These are phyloP conservation scores for Xanthostigma xanthostigma DNA, from an alignment of 2,888 invertebrate species.

Conservation along the genomic window DNA sequence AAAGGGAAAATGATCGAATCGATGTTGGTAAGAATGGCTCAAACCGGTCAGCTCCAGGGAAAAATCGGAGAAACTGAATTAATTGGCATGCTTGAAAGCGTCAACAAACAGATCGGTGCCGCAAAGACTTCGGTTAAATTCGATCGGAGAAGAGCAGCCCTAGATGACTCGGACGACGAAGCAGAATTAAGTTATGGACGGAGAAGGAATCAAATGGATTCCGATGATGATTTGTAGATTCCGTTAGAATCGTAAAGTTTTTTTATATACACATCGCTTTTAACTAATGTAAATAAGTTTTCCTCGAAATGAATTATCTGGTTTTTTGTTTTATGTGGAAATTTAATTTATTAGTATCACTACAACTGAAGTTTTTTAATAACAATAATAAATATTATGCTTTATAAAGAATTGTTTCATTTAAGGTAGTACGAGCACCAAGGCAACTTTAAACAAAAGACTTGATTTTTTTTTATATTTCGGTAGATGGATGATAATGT, in stretches of 20 bases:
- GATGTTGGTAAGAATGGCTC: conserved; percentile 89
- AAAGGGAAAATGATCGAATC: conserved; percentile 90
- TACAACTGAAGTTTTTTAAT: not conserved
- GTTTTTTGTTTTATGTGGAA: too few relatives aligned
- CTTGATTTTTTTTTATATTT: too few relatives aligned
- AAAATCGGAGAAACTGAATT: conserved; percentile 77
- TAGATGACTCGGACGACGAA: conserved; percentile 73
- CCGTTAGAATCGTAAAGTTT: too few relatives aligned
- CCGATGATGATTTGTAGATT: too few relatives aligned
- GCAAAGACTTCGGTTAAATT: conserved; percentile 72
- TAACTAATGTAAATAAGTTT: too few relatives aligned
- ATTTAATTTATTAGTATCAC: too few relatives aligned
- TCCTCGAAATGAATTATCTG: too few relatives aligned
- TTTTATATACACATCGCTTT: too few relatives aligned
- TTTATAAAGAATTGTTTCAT: not conserved
- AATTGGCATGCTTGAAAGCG: conserved; percentile 68
- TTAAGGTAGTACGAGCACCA: too few relatives aligned
- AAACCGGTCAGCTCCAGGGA: conserved; percentile 70
- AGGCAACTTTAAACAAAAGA: too few relatives aligned
- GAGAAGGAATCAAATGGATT: too few relatives aligned
- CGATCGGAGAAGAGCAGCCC: conserved; percentile 73
- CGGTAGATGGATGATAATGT: too few relatives aligned
- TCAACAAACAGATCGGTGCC: conserved; percentile 68
- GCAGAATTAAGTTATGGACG: conserved; percentile 5
- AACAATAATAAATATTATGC: not conserved